Conservation (phyloP, 2,113 vertebrate genomes). For the Anarhynchus alexandrinus region DNA sequence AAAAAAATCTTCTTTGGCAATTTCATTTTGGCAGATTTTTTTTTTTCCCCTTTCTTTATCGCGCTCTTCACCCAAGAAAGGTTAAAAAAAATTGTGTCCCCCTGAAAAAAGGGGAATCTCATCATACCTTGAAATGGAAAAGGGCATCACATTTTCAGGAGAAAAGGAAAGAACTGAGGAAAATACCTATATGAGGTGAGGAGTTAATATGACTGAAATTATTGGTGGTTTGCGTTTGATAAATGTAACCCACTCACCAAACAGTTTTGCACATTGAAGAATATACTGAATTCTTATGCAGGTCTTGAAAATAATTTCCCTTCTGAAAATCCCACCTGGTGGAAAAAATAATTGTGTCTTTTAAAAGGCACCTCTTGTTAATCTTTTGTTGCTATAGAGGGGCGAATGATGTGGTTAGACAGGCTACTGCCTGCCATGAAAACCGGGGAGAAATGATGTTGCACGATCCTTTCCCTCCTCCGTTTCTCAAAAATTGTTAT, state of each 20-base stretch:
- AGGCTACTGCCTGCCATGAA: neutral
- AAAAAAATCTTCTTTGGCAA: neutral
- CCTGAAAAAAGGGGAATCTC: neutral
- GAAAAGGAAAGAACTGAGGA: conserved; percentile 13
- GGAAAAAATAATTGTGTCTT: neutral
- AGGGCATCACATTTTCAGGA: neutral
- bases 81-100: neutral
- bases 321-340: neutral
- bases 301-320: neutral
- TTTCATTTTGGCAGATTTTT: neutral
- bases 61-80: neutral
- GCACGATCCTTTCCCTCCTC: neutral
- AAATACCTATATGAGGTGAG: neutral
- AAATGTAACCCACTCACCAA: neutral
- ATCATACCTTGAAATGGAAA: neutral
- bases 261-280: neutral
- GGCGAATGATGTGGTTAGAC: neutral
- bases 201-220: neutral
- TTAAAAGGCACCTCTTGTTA: neutral
- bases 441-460: neutral
- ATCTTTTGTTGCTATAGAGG: neutral
- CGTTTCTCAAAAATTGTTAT: neutral
- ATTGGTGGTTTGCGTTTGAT: neutral
- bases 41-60: neutral
- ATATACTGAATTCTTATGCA: neutral